Percentiles rank a stretch among this genome's conserved stretches.
These are phyloP conservation scores for Subacronicta megacephala DNA, from an alignment of 2,888 invertebrate species.

Conservation along the genomic window DNA sequence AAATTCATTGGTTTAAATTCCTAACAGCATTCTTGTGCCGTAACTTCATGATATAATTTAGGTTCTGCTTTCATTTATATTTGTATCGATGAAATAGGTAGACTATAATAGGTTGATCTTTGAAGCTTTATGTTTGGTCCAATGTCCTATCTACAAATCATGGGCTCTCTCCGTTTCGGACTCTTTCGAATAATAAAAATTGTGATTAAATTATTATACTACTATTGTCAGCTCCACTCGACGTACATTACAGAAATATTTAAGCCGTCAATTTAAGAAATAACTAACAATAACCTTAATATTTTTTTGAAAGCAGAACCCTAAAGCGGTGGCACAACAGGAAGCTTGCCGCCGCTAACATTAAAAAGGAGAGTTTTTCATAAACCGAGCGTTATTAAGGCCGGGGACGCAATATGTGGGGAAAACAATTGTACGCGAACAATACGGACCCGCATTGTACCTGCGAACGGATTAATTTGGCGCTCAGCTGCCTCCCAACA, in stretches of 20 bases:
- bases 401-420: constrained; percentile 61
- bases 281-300: constrained; percentile 12
- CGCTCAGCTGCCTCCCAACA: constrained; percentile 32
- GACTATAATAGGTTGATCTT: too few species aligned
- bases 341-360: constrained; percentile 48
- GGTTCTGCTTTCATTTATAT: too few species aligned
- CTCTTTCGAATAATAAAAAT: too few species aligned
- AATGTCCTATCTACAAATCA: too few species aligned
- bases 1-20: too few species aligned
- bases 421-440: constrained; percentile 61
- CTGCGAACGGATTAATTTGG: constrained; percentile 62
- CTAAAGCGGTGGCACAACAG: constrained; percentile 19
- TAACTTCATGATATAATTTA: too few species aligned
- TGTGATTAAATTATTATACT: not conserved
- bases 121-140: too few species aligned
- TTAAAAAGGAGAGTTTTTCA: constrained; percentile 59
- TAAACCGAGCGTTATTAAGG: constrained; percentile 61
- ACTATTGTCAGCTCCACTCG: not conserved
- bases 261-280: constrained; percentile 18
- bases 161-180: too few species aligned
- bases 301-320: constrained; percentile 18
- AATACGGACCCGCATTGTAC: constrained; percentile 54
- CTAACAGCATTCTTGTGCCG: too few species aligned
- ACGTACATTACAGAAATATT: not conserved
- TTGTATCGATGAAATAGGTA: too few species aligned